phyloP scores from a whole-genome alignment of 2,113 vertebrate species.

The Larimichthys crocea region DNA sequence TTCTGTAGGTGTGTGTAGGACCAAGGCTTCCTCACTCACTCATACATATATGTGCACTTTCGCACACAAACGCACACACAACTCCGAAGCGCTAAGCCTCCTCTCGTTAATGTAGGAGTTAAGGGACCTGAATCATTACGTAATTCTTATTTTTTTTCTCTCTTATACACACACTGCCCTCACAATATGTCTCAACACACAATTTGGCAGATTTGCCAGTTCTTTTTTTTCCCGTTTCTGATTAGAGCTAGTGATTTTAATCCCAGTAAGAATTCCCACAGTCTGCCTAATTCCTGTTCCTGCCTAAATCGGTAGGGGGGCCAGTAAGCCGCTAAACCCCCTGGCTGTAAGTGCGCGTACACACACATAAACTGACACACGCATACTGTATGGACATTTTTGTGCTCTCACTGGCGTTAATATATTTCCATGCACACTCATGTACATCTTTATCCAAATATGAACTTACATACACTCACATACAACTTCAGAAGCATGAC shows the following conservation, averaged over 20 bases:
- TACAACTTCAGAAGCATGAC: slow-evolving; percentile 9
- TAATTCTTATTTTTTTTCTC: slow-evolving; percentile 58
- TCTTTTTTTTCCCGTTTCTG: slow-evolving; percentile 44
- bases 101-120: slow-evolving; percentile 34
- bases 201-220: slow-evolving; percentile 55
- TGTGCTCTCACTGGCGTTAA: slow-evolving; percentile 12
- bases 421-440: neutral
- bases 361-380: slow-evolving; percentile 20
- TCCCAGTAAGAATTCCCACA: slow-evolving; percentile 79
- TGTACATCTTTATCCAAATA: slow-evolving; percentile 13
- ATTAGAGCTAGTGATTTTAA: slow-evolving; percentile 74
- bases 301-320: slow-evolving; percentile 71
- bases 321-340: slow-evolving; percentile 70
- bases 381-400: slow-evolving; percentile 20
- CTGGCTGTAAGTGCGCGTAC: slow-evolving; percentile 27
- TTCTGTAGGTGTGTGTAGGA: neutral
- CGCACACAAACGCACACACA: slow-evolving; percentile 1
- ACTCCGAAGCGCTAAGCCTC: slow-evolving; percentile 30
- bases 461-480: neutral
- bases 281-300: slow-evolving; percentile 72
- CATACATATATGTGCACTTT: neutral
- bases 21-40: neutral
- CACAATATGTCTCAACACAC: slow-evolving; percentile 38
- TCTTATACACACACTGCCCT: slow-evolving; percentile 25
- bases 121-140: slow-evolving; percentile 54